These are phyloP conservation scores for Lasioglossum pauxillum DNA, from an alignment of 2,888 invertebrate species.

Conservation along the genomic window DNA sequence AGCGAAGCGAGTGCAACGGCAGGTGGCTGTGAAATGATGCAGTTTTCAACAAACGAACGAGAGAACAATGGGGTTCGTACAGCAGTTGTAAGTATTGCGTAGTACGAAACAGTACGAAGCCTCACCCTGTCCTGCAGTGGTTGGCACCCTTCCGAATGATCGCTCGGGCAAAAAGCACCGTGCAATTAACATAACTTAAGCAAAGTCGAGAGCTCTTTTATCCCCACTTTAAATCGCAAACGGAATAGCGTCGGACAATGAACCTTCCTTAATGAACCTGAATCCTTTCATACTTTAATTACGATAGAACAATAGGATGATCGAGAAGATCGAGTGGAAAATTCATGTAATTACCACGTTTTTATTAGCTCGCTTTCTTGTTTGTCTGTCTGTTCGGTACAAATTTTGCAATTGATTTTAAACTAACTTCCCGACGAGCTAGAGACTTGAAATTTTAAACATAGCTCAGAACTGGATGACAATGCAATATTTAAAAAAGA, in stretches of 20 bases:
- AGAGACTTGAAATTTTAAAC: too few relatives aligned
- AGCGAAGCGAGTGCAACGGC: not conserved
- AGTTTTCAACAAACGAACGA: not conserved
- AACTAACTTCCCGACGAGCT: too few relatives aligned
- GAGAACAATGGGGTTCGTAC: slow-evolving; percentile 18
- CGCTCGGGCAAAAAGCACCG: slow-evolving; percentile 11
- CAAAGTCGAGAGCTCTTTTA: slow-evolving; percentile 1
- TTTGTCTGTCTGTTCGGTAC: too few relatives aligned
- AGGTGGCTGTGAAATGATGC: not conserved
- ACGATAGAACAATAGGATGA: too few relatives aligned
- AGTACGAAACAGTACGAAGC: not conserved
- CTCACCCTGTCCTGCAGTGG: not conserved
- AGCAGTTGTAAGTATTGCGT: not conserved
- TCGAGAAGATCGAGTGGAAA: too few relatives aligned
- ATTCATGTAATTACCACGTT: too few relatives aligned
- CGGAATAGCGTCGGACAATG: not conserved
- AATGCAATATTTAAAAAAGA: too few relatives aligned
- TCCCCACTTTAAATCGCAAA: too few relatives aligned
- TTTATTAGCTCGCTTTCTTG: too few relatives aligned
- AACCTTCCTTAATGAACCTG: not conserved
- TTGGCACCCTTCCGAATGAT: slow-evolving; percentile 32
- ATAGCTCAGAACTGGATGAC: too few relatives aligned
- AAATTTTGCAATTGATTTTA: too few relatives aligned
- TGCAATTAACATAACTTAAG: slow-evolving; percentile 37
- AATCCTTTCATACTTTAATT: not conserved